A percentile compares a stretch with the other conserved stretches of the same genome.
These are phyloP conservation scores for Arrhopalites spinosus DNA, from an alignment of 2,888 invertebrate species.

Conservation along the genomic window DNA sequence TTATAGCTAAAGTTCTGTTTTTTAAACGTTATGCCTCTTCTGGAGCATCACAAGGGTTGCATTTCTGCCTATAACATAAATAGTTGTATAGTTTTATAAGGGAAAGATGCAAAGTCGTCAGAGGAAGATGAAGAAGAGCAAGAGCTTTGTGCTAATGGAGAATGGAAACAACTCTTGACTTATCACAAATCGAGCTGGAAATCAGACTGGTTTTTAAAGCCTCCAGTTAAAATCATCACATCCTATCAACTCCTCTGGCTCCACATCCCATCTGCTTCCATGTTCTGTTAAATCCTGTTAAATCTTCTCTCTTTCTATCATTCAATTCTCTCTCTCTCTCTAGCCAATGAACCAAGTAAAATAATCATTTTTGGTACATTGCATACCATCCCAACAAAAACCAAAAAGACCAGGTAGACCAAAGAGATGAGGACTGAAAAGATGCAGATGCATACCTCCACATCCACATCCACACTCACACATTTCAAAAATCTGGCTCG, in stretches of 20 bases:
- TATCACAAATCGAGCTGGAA: slow-evolving; percentile 35
- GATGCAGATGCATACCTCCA: slow-evolving; percentile 29
- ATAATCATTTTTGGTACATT: neutral
- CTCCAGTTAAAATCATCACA: slow-evolving; percentile 46
- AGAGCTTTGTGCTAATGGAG: neutral
- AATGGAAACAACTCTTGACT: slow-evolving; percentile 28
- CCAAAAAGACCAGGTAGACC: neutral
- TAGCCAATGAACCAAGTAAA: slow-evolving; percentile 14
- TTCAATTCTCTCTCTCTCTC: slow-evolving; percentile 8
- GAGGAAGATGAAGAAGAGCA: neutral
- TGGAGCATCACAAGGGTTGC: no score
- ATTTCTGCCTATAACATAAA: no score
- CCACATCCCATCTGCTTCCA: slow-evolving; percentile 36
- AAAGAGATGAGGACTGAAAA: neutral
- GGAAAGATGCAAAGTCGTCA: neutral
- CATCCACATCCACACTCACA: slow-evolving; percentile 34
- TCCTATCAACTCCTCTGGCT: slow-evolving; percentile 28
- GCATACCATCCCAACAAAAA: neutral
- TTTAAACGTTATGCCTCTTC: no score
- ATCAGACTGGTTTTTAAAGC: slow-evolving; percentile 50
- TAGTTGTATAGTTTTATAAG: no score
- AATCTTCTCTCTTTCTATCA: neutral
- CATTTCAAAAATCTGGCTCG: slow-evolving; percentile 22
- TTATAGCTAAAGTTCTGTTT: no score
- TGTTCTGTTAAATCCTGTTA: neutral